Conservation (phyloP, 2,888 invertebrate species). For the Alcis repandata region DNA sequence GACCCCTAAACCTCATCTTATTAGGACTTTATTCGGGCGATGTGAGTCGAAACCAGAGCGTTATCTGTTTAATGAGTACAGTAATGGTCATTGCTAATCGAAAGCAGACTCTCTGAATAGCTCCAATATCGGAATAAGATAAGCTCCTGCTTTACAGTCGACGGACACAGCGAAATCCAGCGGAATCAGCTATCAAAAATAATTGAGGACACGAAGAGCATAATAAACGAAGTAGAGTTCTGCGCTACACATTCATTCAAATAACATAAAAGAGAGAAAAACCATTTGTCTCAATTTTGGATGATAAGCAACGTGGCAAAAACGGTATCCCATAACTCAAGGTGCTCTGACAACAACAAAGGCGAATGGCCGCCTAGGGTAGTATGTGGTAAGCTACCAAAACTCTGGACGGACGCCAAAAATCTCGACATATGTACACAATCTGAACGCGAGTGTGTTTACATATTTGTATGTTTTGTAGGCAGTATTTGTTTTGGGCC, state of each 20-base stretch:
- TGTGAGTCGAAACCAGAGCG: slow-evolving; percentile 38
- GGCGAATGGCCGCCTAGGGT: slow-evolving; percentile 66
- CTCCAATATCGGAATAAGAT: slow-evolving; percentile 28
- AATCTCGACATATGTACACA: slow-evolving; percentile 61
- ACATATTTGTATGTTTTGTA: slow-evolving; percentile 53
- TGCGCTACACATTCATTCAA: slow-evolving; percentile 22
- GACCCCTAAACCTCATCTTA: slow-evolving; percentile 55
- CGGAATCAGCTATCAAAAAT: slow-evolving; percentile 6
- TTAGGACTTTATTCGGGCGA: slow-evolving; percentile 49
- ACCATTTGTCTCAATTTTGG: slow-evolving; percentile 49
- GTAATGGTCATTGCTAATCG: slow-evolving; percentile 43
- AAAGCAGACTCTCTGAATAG: slow-evolving; percentile 30
- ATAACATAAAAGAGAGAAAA: slow-evolving; percentile 42
- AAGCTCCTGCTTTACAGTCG: slow-evolving; percentile 5
- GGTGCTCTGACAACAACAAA: slow-evolving; percentile 67
- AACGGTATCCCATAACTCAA: slow-evolving; percentile 66
- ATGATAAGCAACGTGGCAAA: slow-evolving; percentile 52
- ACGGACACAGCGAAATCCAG: slow-evolving; percentile 3
- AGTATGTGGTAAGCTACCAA: slow-evolving; percentile 64
- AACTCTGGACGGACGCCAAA: slow-evolving; percentile 72
- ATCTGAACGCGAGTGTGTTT: slow-evolving; percentile 46
- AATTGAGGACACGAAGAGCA: slow-evolving; percentile 18
- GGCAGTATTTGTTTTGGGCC: slow-evolving; percentile 64
- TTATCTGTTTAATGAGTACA: slow-evolving; percentile 45
- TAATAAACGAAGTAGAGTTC: slow-evolving; percentile 29